Base-by-base conservation (phyloP, 2,888 invertebrate genomes). In the Vanessa cardui region DNA sequence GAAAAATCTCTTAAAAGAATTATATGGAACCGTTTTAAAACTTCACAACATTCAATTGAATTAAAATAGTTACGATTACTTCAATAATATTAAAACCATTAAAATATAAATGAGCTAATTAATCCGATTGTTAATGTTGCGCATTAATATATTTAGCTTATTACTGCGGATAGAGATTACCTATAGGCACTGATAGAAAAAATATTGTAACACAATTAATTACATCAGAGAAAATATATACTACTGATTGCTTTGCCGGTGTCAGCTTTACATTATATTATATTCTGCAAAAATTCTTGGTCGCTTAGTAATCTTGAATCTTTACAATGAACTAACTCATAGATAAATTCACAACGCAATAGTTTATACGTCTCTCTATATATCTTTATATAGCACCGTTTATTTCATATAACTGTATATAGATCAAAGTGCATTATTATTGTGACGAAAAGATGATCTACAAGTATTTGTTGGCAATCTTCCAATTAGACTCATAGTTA, bases 391-490 rank as follows among this genome's bases (percentile, higher is more conserved):
- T 54, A 16, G 39, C 12, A 62, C 6, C 33, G 44, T 62, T 50
- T 31, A 52, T 31, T 33, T 31, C 15, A 50, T 9, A 47, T 20
- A 50, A 49, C 33, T 39, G n/a, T n/a, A 46, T 50, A 16, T 58
- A 52, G 54, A 72, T 70, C 62, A 70, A 70, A 70, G 62, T 70
- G 71, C 69, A 73, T 73, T 73, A 71, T 60, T 65, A 68, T 72
- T 69, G 76, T 75, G 75, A 74, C 68, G 76, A 78, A 74, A 77
- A 74, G 77, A 73, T 76, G 70, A 75, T 76, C 67, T 71, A 69
- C 68, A 71, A 72, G 69, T 74, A 70, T 74, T 70, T 64, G 64
- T 73, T 77, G 79, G 79, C 76, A 69, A 45, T 31, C 66, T 50
- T 61, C 76, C 78, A 79, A 73, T 73, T 67, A 74, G 64, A 69